These are phyloP conservation scores for Penaeus chinensis DNA, from an alignment of 1,140 invertebrate genomes.

Conservation along the genomic window DNA sequence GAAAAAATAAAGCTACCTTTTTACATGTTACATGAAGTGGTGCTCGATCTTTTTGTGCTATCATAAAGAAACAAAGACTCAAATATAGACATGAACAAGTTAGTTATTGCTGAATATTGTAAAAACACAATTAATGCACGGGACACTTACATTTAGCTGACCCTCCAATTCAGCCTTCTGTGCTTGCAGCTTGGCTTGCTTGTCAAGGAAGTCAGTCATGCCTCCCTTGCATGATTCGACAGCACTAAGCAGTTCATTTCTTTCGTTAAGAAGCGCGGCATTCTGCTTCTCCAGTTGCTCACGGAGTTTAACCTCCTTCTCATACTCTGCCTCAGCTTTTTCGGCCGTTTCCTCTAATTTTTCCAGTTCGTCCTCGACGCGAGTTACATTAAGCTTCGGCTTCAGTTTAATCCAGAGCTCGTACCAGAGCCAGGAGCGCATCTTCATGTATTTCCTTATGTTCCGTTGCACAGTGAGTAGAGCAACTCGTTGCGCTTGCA, in stretches of 20 bases:
- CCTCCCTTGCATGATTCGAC: conserved; percentile 92
- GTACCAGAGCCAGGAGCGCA: conserved; percentile 99
- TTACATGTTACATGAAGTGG: too few species aligned
- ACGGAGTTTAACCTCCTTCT: conserved; percentile 93
- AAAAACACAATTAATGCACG: too few species aligned
- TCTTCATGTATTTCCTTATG: conserved; percentile 96
- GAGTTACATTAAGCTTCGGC: conserved; percentile 97
- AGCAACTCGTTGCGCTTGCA: conserved; percentile 97
- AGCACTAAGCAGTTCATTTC: conserved; percentile 86
- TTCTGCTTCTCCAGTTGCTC: conserved; percentile 97
- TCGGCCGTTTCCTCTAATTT: conserved; percentile 94
- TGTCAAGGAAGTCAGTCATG: conserved; percentile 90
- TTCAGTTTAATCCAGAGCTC: conserved; percentile 99
- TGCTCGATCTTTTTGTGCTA: too few species aligned
- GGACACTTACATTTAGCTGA: conserved; percentile 87
- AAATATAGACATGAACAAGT: too few species aligned
- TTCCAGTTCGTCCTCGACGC: conserved; percentile 98
- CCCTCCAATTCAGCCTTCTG: conserved; percentile 97
- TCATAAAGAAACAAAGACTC: too few species aligned
- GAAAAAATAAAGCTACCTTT: too few species aligned
- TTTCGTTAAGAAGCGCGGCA: conserved; percentile 82
- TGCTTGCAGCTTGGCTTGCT: conserved; percentile 88
- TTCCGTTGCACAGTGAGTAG: conserved; percentile 98
- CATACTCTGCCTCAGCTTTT: conserved; percentile 92
- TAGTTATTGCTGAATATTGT: too few species aligned